A percentile compares a stretch with the other conserved stretches of the same genome.
Evolutionary conservation across 2,888 invertebrate genomes (phyloP).

Genomic region (Erebia ligea): DNA sequence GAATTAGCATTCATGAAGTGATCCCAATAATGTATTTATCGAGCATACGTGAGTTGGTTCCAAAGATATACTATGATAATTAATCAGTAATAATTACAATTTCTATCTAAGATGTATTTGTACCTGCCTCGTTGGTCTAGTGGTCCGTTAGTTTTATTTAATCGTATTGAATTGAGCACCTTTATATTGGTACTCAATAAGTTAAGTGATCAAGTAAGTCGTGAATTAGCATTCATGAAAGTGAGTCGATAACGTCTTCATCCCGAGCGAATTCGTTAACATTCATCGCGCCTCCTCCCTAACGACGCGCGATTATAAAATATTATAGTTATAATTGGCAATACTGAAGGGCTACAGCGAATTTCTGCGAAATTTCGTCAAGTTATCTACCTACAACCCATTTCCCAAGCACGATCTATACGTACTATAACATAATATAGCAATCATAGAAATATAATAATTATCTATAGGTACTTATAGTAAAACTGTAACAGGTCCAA

Average conservation of each 20-base stretch:
- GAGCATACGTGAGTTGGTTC: conserved; percentile 20
- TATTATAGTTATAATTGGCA: conserved; percentile 10
- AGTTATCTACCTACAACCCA: too few species aligned
- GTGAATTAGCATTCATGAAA: conserved; percentile 39
- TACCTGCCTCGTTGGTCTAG: too few species aligned
- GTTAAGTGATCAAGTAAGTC: neutral
- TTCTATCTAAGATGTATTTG: too few species aligned
- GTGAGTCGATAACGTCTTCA: conserved; percentile 38
- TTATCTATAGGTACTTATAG: too few species aligned
- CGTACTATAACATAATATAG: too few species aligned
- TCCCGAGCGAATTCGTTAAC: conserved; percentile 35
- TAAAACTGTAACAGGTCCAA: too few species aligned
- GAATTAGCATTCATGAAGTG: conserved; percentile 39
- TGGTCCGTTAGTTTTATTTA: too few species aligned
- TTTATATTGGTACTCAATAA: too few species aligned
- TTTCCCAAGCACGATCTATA: too few species aligned
- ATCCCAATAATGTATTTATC: conserved; percentile 38
- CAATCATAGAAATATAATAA: too few species aligned
- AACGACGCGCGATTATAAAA: conserved; percentile 33
- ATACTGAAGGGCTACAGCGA: neutral
- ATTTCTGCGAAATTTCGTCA: too few species aligned
- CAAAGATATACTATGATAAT: neutral
- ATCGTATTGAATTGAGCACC: too few species aligned
- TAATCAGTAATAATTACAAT: neutral
- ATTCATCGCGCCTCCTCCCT: conserved; percentile 38